phyloP scores from a whole-genome alignment of 2,888 invertebrate genomes.

The Nemapogon koenigi region DNA sequence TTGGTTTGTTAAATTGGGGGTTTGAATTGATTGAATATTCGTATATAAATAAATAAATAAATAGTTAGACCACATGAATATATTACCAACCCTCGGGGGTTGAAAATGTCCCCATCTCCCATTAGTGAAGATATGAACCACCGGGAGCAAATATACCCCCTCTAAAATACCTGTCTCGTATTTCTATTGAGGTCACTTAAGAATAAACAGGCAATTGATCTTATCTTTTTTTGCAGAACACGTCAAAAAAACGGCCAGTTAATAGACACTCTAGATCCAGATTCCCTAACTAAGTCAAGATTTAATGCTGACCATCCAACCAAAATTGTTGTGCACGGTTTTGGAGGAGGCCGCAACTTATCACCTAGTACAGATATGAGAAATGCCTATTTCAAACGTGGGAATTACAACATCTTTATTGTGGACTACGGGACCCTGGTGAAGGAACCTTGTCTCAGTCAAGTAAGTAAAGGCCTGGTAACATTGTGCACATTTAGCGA shows the following conservation, averaged over 20 bases:
- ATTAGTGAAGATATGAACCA: too few species aligned
- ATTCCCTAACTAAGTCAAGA: conserved; percentile 74
- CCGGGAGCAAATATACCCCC: too few species aligned
- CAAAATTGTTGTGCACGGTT: conserved; percentile 90
- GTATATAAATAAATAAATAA: too few species aligned
- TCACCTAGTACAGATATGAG: conserved; percentile 87
- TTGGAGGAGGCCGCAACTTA: conserved; percentile 82
- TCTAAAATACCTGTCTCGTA: too few species aligned
- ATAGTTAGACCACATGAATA: too few species aligned
- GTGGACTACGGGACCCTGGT: conserved; percentile 85
- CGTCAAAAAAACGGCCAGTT: conserved; percentile 78
- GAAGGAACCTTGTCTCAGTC: conserved; percentile 82
- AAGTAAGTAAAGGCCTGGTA: conserved; percentile 44
- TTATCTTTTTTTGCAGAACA: conserved; percentile 55
- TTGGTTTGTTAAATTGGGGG: too few species aligned
- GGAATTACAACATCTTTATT: conserved; percentile 85
- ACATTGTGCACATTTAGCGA: background rate
- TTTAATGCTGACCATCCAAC: conserved; percentile 82
- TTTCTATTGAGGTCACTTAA: too few species aligned
- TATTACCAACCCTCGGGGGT: too few species aligned
- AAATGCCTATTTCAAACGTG: conserved; percentile 80
- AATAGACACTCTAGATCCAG: conserved; percentile 72
- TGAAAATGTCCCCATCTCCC: too few species aligned
- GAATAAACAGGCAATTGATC: too few species aligned
- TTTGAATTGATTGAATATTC: too few species aligned